Evolutionary conservation across 2,888 invertebrate species (phyloP), one percentile per base, ranked within the genome.

Genomic region (Lochmaea capreae): DNA sequence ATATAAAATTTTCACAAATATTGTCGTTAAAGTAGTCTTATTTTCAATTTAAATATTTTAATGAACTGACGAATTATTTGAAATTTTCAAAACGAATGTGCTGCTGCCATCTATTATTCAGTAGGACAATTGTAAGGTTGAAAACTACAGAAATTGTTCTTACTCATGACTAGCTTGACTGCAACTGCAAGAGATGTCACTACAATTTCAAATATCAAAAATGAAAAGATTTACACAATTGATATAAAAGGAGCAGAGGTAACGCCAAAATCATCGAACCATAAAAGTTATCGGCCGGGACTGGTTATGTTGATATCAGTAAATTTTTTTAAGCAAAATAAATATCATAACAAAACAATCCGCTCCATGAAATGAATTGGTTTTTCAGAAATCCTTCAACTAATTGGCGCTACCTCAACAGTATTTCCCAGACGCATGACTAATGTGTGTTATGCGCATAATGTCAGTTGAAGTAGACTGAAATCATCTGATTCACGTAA

Each of bases 401-500:
- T 26, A 61, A 39, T n/a, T 39, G 4, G 39, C 61, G 61, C n/a
- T 61, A 61, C 61, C 39, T 39, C 39, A 26, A 26, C 26, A 61
- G 61, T 26, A n/a, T 33, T 33, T 33, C 33, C 39, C 61, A 61
- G 8, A 16, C 5, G 33, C 16, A 43, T 63, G 42, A 43, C 62
- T 43, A 43, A 43, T 43, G 4, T 43, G 4, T 16, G 43, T 18
- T 3, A 2, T 39, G 43, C 62, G 33, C 61, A 61, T 33, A 18
- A 11, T 61, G 61, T 39, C 61, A 61, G 18, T 61, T 14, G 4
- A 14, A 16, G 57, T 26, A 61, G n/a, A 61, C 33, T 11, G 18
- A n/a, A 12, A 63, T 43, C 67, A 67, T 67, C 33, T 67, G 67
- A 67, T 54, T 43, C 18, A 63, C 16, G 62, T 63, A 63, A 63